phyloP scores from a whole-genome alignment of 2,113 vertebrate genomes.

The Callospermophilus lateralis region DNA sequence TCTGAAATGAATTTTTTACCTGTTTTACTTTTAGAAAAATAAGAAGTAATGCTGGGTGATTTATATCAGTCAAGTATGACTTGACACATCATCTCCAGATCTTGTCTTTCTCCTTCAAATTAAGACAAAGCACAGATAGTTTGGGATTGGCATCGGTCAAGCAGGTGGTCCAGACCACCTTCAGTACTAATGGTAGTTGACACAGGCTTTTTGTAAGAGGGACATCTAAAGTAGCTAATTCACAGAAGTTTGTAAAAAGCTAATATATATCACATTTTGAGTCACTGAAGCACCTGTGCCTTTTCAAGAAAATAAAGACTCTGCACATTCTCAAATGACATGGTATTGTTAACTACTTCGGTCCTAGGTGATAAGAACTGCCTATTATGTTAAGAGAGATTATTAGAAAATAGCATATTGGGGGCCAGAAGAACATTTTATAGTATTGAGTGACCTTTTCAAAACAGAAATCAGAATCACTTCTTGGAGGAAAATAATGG shows the following conservation, averaged over 20 bases:
- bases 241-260: not conserved
- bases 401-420: not conserved
- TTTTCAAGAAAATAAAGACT: not conserved
- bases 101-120: not conserved
- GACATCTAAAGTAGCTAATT: not conserved
- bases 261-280: not conserved
- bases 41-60: not conserved
- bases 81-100: not conserved
- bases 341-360: not conserved
- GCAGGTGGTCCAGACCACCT: not conserved
- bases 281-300: not conserved
- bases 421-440: not conserved
- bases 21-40: conserved; percentile 27
- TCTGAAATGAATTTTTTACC: not conserved
- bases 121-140: not conserved
- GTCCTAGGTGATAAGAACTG: not conserved
- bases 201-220: not conserved
- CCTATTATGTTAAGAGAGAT: not conserved
- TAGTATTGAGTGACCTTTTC: not conserved
- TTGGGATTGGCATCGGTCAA: not conserved
- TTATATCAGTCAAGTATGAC: not conserved
- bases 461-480: conserved; percentile 8
- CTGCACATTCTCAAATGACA: not conserved
- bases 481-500: not conserved
- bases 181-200: not conserved